Base-by-base conservation (phyloP, 2,113 vertebrate genomes). In the Willisornis vidua region DNA sequence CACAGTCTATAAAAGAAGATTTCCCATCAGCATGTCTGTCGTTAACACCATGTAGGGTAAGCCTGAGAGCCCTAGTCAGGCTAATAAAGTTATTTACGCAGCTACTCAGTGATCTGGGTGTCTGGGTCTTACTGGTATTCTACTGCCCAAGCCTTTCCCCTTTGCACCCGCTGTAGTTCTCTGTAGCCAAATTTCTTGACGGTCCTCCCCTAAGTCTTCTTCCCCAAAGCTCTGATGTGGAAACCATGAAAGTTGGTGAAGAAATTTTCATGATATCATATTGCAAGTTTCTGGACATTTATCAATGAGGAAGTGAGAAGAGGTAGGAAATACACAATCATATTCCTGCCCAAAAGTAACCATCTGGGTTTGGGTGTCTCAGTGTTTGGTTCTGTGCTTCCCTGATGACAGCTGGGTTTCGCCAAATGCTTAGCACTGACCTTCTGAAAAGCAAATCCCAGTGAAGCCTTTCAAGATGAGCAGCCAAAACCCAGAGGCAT, bases 1-100 rank as follows among this genome's bases (percentile, higher is more conserved):
- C 33, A 52, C 7, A 37, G 35, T 0, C 0, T 23, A 4, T 2
- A 57, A 76, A 0, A 58, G 33, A 0, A 58, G 33, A 11, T 63
- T 20, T 62, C 25, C 43, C 51, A 43, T 39, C 41, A 41, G 37
- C 7, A 3, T 11, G 29, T 41, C 16, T 46, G 48, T 10, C 12
- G 25, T 35, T 54, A 87, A n/a, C 19, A 25, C 20, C 1, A 3
- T 29, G 29, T 39, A 1, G 16, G 29, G 9, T 63, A 52, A 68
- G 23, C 25, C 13, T 39, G 20, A 73, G 54, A 67, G 9, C 45
- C 39, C 3, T 1, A 91, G 12, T 7, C 74, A 72, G 41, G 35
- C 6, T 28, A 68, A 18, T 7, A 45, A 72, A 57, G 14, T 65
- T n/a, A 52, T 29, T 85, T 37, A 28, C 55, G 51, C 61, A 87